Evolutionary conservation across 2,888 invertebrate species (phyloP).

Genomic region (Colletes collaris): DNA sequence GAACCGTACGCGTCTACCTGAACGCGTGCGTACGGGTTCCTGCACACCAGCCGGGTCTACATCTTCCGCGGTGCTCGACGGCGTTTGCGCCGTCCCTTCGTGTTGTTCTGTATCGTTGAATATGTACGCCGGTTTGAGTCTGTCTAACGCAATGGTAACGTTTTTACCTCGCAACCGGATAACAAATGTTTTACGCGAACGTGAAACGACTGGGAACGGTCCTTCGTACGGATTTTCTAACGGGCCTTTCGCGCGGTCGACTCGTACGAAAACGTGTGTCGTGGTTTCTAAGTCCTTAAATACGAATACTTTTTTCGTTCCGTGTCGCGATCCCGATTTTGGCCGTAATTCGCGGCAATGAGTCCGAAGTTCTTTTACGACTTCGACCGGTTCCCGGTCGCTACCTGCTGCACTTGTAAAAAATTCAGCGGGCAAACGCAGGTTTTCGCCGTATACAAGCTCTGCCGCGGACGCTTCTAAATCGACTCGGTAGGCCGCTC

Average conservation of each 20-base stretch:
- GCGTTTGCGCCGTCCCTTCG: no score
- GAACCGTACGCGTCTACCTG: no score
- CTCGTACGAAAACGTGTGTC: not conserved
- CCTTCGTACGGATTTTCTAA: not conserved
- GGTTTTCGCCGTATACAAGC: not conserved
- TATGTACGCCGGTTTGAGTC: not conserved
- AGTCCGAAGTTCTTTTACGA: no score
- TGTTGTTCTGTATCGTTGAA: no score
- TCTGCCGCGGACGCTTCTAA: not conserved
- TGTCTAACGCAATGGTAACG: not conserved
- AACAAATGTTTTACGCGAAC: no score
- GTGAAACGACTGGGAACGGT: not conserved
- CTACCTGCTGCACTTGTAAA: not conserved
- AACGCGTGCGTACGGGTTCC: no score
- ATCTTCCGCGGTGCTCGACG: no score
- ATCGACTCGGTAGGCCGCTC: not conserved
- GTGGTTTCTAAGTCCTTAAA: not conserved
- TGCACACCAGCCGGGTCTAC: no score
- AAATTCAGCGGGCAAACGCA: conserved; percentile 3
- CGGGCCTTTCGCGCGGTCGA: not conserved
- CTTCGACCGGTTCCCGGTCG: no score
- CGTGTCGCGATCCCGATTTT: no score
- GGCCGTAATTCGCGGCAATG: no score
- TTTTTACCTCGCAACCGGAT: not conserved
- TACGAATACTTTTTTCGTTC: not conserved